Evolutionary conservation across 2,797 vertebrate species (phyloP).

Genomic region (Falco naumanni): DNA sequence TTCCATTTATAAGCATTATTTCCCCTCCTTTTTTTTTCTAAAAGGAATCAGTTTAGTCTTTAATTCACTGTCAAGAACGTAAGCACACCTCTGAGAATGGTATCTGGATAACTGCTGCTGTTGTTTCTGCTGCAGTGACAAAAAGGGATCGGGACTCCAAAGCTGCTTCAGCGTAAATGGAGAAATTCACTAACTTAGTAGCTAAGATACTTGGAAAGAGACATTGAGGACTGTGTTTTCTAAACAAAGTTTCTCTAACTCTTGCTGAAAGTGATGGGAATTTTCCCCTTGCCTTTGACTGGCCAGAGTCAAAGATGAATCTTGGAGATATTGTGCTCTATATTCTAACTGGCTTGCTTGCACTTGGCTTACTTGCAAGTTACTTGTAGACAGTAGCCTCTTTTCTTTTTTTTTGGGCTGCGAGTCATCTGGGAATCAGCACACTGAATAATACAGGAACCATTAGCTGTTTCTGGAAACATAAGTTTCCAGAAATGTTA

Average conservation of each 20-base stretch:
- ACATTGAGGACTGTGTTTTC: background rate
- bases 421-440: background rate
- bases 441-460: background rate
- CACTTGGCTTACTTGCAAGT: background rate
- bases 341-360: background rate
- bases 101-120: background rate
- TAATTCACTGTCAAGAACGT: background rate
- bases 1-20: background rate
- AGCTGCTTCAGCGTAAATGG: background rate
- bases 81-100: background rate
- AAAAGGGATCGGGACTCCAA: background rate
- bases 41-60: background rate
- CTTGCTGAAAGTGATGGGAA: background rate
- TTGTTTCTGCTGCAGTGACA: background rate
- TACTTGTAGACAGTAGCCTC: background rate
- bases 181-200: background rate
- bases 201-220: background rate
- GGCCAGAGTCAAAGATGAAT: background rate
- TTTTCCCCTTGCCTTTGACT: background rate
- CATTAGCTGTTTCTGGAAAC: background rate
- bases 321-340: background rate
- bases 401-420: background rate
- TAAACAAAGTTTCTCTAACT: background rate
- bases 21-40: background rate
- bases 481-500: background rate